Evolutionary conservation across 2,797 vertebrate genomes (phyloP), one percentile per base, ranked within the genome.

Genomic region (Alauda arvensis): DNA sequence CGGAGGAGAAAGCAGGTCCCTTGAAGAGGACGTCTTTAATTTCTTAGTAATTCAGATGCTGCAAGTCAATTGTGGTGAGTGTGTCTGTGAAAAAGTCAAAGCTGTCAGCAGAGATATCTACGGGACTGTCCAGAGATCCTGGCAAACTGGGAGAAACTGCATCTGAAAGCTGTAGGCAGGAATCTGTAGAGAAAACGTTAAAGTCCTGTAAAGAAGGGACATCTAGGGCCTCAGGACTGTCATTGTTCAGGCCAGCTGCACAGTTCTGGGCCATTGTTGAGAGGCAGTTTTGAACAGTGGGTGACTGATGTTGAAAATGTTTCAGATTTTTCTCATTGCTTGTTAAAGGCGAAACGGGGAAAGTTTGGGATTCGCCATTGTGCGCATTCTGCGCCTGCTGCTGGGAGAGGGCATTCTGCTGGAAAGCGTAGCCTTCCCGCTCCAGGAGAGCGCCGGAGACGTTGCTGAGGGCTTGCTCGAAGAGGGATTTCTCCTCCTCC

Each of bases 281-380:
- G 95, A 96, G 97, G 96, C 98, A 98, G 96, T 98, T 97, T 45
- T 98, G 98, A 98, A 97, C 98, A 98, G 98, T 98, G 98, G 98
- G 98, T 96, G 98, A 98, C 96, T 97, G 97, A 94, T 97, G 97
- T 91, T 98, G 97, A 96, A 99, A 99, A 99, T 99, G 99, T 99
- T 99, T 99, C 96, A 99, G 97, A 99, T 99, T 98, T 99, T 99
- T 99, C 98, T 99, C 99, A 98, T 99, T 99, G 98, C 98, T 99
- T 96, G 97, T 98, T 96, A 99, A 97, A 96, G 98, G 97, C 92
- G 98, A 98, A 94, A 98, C 98, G 93, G 98, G 97, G 92, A 98
- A 98, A 97, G 96, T 97, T 96, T 97, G 97, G 91, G 98, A 96
- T 93, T 98, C 98, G 89, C 98, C 97, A 99, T 99, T 99, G 98